Evolutionary conservation across 2,888 invertebrate species (phyloP).

Genomic region (Acanthococcus lagerstroemiae): DNA sequence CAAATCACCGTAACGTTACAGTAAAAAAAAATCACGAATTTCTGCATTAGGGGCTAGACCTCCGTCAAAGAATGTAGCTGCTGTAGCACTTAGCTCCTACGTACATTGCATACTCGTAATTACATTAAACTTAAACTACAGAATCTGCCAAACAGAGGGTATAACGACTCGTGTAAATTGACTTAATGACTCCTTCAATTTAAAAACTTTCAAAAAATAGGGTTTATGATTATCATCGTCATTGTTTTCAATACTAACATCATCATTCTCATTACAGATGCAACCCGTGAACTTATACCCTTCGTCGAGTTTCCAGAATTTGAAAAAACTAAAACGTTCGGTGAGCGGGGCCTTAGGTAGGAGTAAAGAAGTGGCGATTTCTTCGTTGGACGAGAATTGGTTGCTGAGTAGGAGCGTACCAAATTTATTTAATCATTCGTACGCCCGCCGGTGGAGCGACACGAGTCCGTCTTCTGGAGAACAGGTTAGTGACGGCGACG

Average conservation of each 20-base stretch:
- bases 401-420: conserved; percentile 69
- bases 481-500: conserved; percentile 32
- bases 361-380: conserved; percentile 39
- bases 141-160: too few species aligned
- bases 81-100: too few species aligned
- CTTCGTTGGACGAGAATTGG: conserved; percentile 58
- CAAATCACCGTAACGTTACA: too few species aligned
- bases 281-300: conserved; percentile 40
- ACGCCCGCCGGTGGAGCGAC: conserved; percentile 27
- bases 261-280: not conserved
- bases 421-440: conserved; percentile 53
- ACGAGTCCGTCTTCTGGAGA: conserved; percentile 33
- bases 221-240: too few species aligned
- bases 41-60: too few species aligned
- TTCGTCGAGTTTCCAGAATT: conserved; percentile 49
- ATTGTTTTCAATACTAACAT: not conserved
- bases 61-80: too few species aligned
- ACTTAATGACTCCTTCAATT: too few species aligned
- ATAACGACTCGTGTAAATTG: too few species aligned
- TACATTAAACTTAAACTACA: too few species aligned
- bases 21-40: too few species aligned
- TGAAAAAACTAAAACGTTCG: conserved; percentile 61
- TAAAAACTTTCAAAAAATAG: too few species aligned
- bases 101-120: too few species aligned
- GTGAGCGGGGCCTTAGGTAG: conserved; percentile 49